Percentiles rank a stretch among this genome's conserved stretches.
Conservation (phyloP, 1,140 invertebrate species). For the Triops longicaudatus region DNA sequence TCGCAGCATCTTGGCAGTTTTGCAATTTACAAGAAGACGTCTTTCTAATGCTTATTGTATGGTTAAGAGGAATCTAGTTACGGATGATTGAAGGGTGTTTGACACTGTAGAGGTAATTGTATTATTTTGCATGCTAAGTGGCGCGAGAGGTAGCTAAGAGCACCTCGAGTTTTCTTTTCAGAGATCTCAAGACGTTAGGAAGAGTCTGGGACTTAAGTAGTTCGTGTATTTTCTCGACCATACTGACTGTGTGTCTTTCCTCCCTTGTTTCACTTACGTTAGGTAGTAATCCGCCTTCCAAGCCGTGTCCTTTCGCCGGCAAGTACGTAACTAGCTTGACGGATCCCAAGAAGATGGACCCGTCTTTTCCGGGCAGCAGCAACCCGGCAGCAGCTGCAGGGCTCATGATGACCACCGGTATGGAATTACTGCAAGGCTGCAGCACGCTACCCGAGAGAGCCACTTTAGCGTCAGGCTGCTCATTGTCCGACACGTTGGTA, state of each 20-base stretch:
- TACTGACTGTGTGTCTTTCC: neutral
- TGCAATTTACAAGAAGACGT: no score
- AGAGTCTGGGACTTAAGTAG: neutral
- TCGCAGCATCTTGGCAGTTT: no score
- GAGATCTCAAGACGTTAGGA: no score
- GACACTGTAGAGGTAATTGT: neutral
- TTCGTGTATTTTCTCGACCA: neutral
- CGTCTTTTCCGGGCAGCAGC: neutral
- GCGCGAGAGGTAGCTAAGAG: neutral
- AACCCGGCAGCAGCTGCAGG: neutral
- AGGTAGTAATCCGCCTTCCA: slow-evolving; percentile 14
- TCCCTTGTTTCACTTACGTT: neutral
- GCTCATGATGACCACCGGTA: slow-evolving; percentile 10
- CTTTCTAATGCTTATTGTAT: neutral
- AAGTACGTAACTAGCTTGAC: slow-evolving; percentile 15
- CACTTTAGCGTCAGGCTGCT: slow-evolving; percentile 14
- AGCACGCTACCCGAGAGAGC: slow-evolving; percentile 1
- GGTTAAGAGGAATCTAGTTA: neutral
- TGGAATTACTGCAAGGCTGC: slow-evolving; percentile 14
- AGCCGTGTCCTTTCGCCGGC: neutral
- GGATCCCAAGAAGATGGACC: slow-evolving; percentile 1
- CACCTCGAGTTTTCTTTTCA: neutral
- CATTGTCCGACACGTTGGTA: slow-evolving; percentile 14
- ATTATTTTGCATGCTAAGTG: slow-evolving; percentile 1
- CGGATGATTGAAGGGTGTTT: neutral